Conservation (phyloP, 2,888 invertebrate species). For the Drosophila demipolita region DNA sequence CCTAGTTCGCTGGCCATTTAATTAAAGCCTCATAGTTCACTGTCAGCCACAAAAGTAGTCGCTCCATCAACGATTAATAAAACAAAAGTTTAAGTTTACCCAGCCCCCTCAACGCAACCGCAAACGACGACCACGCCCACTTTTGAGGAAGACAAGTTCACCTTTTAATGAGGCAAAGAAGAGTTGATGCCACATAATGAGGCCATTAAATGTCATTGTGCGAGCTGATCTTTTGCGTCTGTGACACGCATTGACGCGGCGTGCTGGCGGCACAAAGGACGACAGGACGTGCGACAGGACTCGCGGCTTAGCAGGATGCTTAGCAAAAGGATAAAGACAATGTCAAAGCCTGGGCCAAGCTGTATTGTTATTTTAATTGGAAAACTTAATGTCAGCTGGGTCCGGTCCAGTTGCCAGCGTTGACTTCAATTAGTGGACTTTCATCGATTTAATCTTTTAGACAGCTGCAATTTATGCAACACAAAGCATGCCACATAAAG, state of each 20-base stretch:
- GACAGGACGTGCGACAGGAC: conserved; percentile 18
- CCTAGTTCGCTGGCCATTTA: conserved; percentile 13
- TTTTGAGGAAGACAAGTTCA: conserved; percentile 52
- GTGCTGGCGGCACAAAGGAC: neutral
- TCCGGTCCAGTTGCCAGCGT: conserved; percentile 5
- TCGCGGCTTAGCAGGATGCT: conserved; percentile 43
- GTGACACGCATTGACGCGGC: conserved; percentile 9
- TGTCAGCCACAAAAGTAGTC: conserved; percentile 39
- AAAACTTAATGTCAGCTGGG: conserved; percentile 69
- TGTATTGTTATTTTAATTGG: conserved; percentile 79
- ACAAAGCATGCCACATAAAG: conserved; percentile 36
- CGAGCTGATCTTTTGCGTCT: conserved; percentile 15
- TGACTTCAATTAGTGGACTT: conserved; percentile 50
- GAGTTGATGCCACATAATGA: conserved; percentile 78
- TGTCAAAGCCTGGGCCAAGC: conserved; percentile 45
- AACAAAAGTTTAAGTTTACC: conserved; percentile 39
- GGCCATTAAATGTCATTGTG: conserved; percentile 70
- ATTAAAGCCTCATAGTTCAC: conserved; percentile 43
- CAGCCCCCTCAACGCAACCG: conserved; percentile 41
- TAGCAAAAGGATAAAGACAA: conserved; percentile 52
- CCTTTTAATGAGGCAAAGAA: conserved; percentile 75
- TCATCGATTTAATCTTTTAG: conserved; percentile 46
- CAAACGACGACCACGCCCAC: conserved; percentile 37
- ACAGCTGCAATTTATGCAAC: conserved; percentile 30
- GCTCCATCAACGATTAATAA: conserved; percentile 42